Base-by-base conservation (phyloP, 2,797 vertebrate genomes). In the Onychomys leucogaster region DNA sequence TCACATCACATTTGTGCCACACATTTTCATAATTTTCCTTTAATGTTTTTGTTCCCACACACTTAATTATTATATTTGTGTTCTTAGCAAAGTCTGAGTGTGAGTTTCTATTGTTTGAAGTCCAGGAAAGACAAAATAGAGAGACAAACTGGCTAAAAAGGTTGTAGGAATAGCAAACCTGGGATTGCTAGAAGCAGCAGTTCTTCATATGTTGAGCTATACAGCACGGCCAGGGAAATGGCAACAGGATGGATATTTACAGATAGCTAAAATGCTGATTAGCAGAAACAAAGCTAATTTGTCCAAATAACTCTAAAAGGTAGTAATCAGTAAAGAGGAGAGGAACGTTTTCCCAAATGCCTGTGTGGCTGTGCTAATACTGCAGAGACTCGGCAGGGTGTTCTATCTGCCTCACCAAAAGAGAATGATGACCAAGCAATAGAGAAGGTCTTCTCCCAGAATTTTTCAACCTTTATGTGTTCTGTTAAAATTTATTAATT, bases 371-470 rank as follows among this genome's bases (percentile, higher is more conserved):
- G 32, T 29, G 12, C 46, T 86, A 52, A 67, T 19, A 9, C 2
- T n/a, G 27, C 7, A n/a, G 21, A 8, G 3, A 73, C 4, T 37
- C 13, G 12, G 16, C 6, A 29, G 10, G 41, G 49, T 29, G 2
- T 55, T 13, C 17, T 11, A 19, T 3, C 17, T 41, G 9, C 32
- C 23, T 32, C 23, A 9, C 6, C 4, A 9, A 82, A 23, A 65
- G 4, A 16, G 32, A 27, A 2, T 29, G 19, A 19, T 52, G 27
- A 5, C 2, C 32, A 19, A 16, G 49, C 25, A 25, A 43, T 13
- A 25, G 7, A 8, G 10, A 21, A 49, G 1, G 10, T 1, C 2
- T 1, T 5, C 14, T n/a, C 25, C 23, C 75, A 32, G 5, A 67
- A 61, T 37, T 27, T 25, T 27, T 25, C 37, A 43, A n/a, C 21